These are phyloP conservation scores for Galagoides demidoff DNA, from an alignment of 2,797 vertebrate genomes.

Conservation along the genomic window DNA sequence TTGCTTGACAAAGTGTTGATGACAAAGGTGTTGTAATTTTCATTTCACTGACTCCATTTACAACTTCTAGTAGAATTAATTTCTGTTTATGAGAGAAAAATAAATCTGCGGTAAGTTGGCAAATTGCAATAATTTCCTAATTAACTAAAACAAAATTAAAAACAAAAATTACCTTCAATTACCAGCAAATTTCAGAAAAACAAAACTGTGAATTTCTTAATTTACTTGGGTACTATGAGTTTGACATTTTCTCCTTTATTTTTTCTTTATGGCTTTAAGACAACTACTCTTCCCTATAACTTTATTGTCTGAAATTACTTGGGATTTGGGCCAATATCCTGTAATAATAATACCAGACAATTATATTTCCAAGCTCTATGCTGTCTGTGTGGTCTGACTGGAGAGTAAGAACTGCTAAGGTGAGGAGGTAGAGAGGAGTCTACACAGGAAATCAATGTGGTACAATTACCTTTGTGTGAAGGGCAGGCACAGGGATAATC, in stretches of 20 bases:
- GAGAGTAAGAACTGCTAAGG: neutral
- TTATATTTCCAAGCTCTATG: neutral
- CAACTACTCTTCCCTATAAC: neutral
- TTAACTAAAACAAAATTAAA: slow-evolving; percentile 73
- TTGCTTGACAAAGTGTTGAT: slow-evolving; percentile 43
- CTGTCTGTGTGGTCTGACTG: neutral
- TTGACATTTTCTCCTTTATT: slow-evolving; percentile 8
- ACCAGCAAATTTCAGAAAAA: slow-evolving; percentile 59
- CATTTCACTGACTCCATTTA: slow-evolving; percentile 62
- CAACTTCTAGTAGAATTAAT: slow-evolving; percentile 67
- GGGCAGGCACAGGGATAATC: rapidly evolving
- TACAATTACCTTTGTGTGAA: neutral
- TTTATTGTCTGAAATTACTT: neutral
- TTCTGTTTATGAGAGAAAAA: slow-evolving; percentile 64
- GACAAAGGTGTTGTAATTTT: slow-evolving; percentile 65
- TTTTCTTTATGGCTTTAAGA: neutral
- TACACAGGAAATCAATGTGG: neutral
- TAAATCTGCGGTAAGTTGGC: slow-evolving; percentile 69
- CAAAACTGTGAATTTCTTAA: slow-evolving; percentile 31
- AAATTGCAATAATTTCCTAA: slow-evolving; percentile 78
- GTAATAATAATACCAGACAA: neutral
- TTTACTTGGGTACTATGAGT: slow-evolving; percentile 59
- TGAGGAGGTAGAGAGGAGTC: neutral
- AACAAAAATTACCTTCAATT: slow-evolving; percentile 70
- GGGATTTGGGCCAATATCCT: neutral